phyloP scores from a whole-genome alignment of 2,113 vertebrate species.

The Sitta europaea region DNA sequence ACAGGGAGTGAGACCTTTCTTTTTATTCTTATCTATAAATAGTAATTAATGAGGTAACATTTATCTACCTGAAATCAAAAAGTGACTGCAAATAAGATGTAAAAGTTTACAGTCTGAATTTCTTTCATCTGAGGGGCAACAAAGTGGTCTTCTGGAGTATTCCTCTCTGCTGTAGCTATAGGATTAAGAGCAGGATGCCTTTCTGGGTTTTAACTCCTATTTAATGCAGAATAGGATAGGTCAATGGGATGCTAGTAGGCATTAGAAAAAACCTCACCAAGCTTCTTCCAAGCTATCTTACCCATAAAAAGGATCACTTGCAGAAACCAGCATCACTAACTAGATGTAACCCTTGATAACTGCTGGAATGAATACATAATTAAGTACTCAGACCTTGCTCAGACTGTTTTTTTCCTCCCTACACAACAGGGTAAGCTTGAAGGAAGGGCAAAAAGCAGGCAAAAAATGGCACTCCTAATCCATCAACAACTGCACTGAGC shows the following conservation, averaged over 20 bases:
- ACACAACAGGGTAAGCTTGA: not conserved
- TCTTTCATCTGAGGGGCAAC: not conserved
- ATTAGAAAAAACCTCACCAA: not conserved
- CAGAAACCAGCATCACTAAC: not conserved
- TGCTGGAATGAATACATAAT: not conserved
- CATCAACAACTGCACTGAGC: not conserved
- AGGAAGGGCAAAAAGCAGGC: not conserved
- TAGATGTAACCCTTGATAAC: not conserved
- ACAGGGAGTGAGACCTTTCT: conserved; percentile 24
- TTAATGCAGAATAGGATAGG: not conserved
- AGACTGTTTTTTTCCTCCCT: not conserved
- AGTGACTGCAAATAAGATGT: not conserved
- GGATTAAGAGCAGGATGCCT: not conserved
- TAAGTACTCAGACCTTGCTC: not conserved
- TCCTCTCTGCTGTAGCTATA: not conserved
- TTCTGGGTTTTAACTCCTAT: not conserved
- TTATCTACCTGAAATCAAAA: conserved; percentile 3
- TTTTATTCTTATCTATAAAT: conserved; percentile 51
- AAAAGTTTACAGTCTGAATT: not conserved
- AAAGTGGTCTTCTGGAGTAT: not conserved
- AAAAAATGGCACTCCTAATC: not conserved
- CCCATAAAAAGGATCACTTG: not conserved
- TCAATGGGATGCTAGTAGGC: not conserved
- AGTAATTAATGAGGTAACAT: conserved; percentile 16
- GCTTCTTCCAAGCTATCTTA: rapidly evolving